Base-by-base conservation (phyloP, 2,888 invertebrate species). In the Coelinius sp. region DNA sequence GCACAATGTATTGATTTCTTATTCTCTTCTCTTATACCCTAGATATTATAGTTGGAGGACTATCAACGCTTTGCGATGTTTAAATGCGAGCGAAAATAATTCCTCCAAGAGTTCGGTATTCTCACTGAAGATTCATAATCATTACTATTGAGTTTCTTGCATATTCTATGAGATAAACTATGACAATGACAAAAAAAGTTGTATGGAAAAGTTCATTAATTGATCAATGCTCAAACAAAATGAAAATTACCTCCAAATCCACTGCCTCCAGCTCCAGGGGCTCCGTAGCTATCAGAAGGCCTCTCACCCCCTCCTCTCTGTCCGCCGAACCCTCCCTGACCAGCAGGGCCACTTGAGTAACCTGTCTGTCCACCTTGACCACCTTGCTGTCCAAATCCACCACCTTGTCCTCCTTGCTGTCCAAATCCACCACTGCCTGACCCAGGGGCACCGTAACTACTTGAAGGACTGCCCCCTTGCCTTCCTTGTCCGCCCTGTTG, bases 251-350 rank as follows among this genome's bases (percentile, higher is more conserved):
- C 59, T 12, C 80, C 79, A 52, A 77, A 73, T 22, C 76, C 74
- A 41, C 78, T 80, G 27, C 81, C 79, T 8, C 78, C 80, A 70
- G 35, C 67, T 27, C 62, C 62, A 7, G 70, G 65, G 6, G 70
- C 72, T 35, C 80, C 82, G 17, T 81, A 80, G 17, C 67, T 77
- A 25, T 73, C 77, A 8, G 76, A 76, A 0, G 81, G 80, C 27
- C 75, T 73, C 38, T 75, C 74, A 41, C 78, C 80, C 31, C 81
- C 79, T 12, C 78, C 80, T 68, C 78, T 73, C 7, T 52, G 67
- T 10, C 79, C 76, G 22, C 75, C 76, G 5, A 73, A 76, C 22
- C 79, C 77, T 8, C 73, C 75, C 59, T 53, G 75, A 2, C 77
- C 78, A 46, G 79, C 79, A 56, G 78, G 79, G 27, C 78, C 70